Conservation (phyloP, 2,797 vertebrate species). For the Dipus sagitta region DNA sequence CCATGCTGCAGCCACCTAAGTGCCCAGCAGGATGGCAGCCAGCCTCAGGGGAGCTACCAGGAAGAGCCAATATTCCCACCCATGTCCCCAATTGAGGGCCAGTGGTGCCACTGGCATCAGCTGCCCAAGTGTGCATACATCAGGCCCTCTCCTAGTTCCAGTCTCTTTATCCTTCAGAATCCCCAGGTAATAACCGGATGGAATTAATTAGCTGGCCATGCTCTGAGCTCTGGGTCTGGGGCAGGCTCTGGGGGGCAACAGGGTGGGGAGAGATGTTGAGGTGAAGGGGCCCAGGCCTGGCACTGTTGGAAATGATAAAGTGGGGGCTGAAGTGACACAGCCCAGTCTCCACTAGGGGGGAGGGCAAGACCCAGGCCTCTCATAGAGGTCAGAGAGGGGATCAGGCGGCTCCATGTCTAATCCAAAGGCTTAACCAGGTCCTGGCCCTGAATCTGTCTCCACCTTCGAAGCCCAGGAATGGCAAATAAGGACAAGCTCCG, state of each 20-base stretch:
- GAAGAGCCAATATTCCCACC: not conserved
- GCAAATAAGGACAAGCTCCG: slow-evolving; percentile 41
- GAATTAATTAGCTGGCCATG: slow-evolving; percentile 74
- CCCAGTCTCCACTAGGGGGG: not conserved
- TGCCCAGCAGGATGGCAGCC: slow-evolving; percentile 55
- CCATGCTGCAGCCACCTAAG: slow-evolving; percentile 42
- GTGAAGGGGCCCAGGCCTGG: not conserved
- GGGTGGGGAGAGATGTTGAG: not conserved
- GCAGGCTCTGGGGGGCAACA: not conserved
- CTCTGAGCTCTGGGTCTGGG: slow-evolving; percentile 4
- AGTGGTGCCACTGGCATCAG: not conserved
- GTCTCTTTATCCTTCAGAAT: slow-evolving; percentile 77
- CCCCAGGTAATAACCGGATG: slow-evolving; percentile 77
- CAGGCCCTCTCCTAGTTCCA: not conserved
- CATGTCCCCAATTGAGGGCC: not conserved
- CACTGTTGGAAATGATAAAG: not conserved
- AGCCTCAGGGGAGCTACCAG: slow-evolving; percentile 55
- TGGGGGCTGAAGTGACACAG: not conserved
- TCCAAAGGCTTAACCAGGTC: slow-evolving; percentile 81
- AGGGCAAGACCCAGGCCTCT: slow-evolving; percentile 12
- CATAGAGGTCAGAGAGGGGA: slow-evolving; percentile 78
- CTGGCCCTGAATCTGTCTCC: slow-evolving; percentile 77
- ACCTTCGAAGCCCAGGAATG: slow-evolving; percentile 61
- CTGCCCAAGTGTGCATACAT: not conserved
- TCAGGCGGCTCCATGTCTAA: slow-evolving; percentile 80